Evolutionary conservation across 1,140 invertebrate genomes (phyloP).

Genomic region (Eupristina koningsbergeri): DNA sequence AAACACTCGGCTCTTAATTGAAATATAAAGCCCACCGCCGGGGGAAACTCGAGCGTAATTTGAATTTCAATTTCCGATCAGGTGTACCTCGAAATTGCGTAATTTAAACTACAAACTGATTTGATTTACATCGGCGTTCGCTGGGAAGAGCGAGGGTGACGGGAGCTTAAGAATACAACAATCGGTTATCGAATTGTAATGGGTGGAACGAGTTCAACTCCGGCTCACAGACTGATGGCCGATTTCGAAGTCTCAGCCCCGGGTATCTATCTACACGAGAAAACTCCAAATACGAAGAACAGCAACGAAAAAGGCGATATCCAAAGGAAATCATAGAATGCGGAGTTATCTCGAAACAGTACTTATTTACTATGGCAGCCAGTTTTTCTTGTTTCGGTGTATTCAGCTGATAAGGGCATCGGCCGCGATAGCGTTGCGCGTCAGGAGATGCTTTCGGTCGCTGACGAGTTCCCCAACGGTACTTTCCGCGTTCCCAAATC

Average conservation of each 20-base stretch:
- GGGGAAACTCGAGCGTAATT: conserved; percentile 9
- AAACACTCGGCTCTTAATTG: too few species aligned
- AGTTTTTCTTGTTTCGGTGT: background rate
- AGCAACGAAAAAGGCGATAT: background rate
- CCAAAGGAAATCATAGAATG: background rate
- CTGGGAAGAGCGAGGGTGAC: background rate
- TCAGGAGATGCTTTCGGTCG: background rate
- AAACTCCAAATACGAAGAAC: background rate
- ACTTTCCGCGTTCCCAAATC: background rate
- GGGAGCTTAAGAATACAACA: background rate
- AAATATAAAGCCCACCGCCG: background rate
- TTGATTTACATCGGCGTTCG: background rate
- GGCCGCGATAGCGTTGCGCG: background rate
- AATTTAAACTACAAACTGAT: background rate
- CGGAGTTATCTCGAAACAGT: background rate
- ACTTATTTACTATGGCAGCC: background rate
- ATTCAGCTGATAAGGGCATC: background rate
- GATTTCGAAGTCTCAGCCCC: too few species aligned
- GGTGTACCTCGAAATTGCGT: background rate
- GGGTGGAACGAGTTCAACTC: background rate
- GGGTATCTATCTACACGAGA: too few species aligned
- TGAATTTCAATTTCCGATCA: conserved; percentile 33
- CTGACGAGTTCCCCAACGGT: too few species aligned
- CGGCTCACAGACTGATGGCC: too few species aligned
- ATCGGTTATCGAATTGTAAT: background rate